Base-by-base conservation (phyloP, 2,113 vertebrate species). In the Tringa solitaria region DNA sequence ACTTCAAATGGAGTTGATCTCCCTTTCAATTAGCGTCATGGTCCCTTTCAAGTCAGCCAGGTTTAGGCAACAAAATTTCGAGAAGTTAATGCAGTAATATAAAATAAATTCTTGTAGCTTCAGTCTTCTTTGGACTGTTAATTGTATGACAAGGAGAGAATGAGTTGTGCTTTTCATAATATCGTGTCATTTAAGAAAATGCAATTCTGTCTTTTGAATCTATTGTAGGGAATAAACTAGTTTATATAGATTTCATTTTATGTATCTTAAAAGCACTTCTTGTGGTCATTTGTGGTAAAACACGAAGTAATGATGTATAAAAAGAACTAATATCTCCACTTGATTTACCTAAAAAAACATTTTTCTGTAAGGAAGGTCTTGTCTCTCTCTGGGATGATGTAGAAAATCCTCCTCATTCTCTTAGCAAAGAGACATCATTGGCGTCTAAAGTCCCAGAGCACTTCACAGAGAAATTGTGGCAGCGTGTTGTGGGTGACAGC, bases 351-450 rank as follows among this genome's bases (percentile, higher is more conserved):
- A 65, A 96, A 95, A 79, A 57, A 11, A 2, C 14, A 3, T 90
- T 76, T 97, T 96, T 94, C 73, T 95, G 10, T 89, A 96, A 99
- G 99, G 99, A 98, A 95, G 97, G 96, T 89, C 98, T 99, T 91
- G 96, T 98, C 74, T 97, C 98, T 97, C 98, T 99, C 89, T 99
- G 98, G 99, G 99, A 99, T 96, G 97, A 98, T 28, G 93, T 95
- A 87, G 98, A 98, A 94, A 97, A 97, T 33, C 97, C 97, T 97
- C 90, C 96, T 51, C 89, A 84, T 78, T 94, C 83, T 88, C 91
- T 64, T 69, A 86, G 92, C 94, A 96, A 98, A 81, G 91, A 97
- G 91, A 76, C 82, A 61, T 43, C 91, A 54, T 79, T 95, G 30
- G 60, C 43, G 1, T 75, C 97, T 93, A 30, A 92, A 43, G 93